Evolutionary conservation across 2,888 invertebrate genomes (phyloP).

Genomic region (Pollenia labialis): DNA sequence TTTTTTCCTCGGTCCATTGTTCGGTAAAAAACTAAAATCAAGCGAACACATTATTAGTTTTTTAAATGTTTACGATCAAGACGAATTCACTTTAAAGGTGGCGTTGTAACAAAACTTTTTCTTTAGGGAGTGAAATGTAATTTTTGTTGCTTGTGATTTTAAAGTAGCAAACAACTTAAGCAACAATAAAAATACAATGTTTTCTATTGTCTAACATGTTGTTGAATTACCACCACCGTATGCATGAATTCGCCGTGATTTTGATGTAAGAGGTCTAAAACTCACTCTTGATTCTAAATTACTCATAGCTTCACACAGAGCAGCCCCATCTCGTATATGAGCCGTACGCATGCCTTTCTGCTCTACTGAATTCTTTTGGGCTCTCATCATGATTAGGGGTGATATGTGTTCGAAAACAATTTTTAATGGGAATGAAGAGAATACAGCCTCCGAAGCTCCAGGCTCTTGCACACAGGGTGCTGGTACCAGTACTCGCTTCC

Average conservation of each 20-base stretch:
- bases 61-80: no score
- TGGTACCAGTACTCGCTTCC: conserved; percentile 89
- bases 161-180: no score
- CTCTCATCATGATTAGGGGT: conserved; percentile 93
- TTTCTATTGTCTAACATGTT: no score
- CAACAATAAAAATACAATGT: no score
- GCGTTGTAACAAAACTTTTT: no score
- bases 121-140: no score
- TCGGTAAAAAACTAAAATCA: conserved; percentile 82
- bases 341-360: conserved; percentile 92
- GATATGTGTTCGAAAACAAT: conserved; percentile 88
- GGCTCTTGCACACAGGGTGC: conserved; percentile 88
- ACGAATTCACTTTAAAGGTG: no score
- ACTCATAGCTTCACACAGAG: conserved; percentile 93
- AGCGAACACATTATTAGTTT: neutral
- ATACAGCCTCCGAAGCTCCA: conserved; percentile 89
- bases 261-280: conserved; percentile 60
- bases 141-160: no score
- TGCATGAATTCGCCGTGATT: no score
- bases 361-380: conserved; percentile 93
- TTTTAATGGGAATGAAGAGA: conserved; percentile 86
- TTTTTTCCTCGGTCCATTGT: conserved; percentile 89
- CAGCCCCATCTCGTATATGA: conserved; percentile 94
- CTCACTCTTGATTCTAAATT: conserved; percentile 88
- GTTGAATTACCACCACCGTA: no score